Conservation (phyloP, 2,888 invertebrate species). For the Cosmopolites sordidus region DNA sequence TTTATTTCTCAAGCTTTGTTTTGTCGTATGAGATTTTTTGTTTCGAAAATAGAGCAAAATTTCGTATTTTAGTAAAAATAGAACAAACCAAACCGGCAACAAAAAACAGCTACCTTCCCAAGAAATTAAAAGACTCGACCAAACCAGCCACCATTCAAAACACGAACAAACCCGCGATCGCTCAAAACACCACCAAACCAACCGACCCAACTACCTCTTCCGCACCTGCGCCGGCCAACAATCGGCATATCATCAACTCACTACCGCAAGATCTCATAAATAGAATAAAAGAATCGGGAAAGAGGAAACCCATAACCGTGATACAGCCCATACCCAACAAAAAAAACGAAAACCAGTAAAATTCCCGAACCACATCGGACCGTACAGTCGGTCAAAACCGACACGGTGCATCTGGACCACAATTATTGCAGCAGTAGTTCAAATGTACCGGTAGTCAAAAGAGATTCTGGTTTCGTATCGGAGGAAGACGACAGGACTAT, state of each 20-base stretch:
- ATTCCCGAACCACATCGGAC: not conserved
- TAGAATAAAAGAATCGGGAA: slow-evolving; percentile 52
- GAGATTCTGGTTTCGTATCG: slow-evolving; percentile 42
- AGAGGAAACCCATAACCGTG: slow-evolving; percentile 51
- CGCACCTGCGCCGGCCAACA: slow-evolving; percentile 6
- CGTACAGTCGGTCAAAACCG: not conserved
- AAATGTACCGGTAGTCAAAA: slow-evolving; percentile 27
- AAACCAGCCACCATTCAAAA: too few relatives aligned
- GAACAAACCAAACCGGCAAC: too few relatives aligned
- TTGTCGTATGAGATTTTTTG: too few relatives aligned
- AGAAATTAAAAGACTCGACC: too few relatives aligned
- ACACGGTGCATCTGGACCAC: slow-evolving; percentile 53
- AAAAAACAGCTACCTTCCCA: too few relatives aligned
- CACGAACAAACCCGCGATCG: too few relatives aligned
- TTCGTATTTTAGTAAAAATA: too few relatives aligned
- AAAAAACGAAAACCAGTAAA: slow-evolving; percentile 7
- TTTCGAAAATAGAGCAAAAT: too few relatives aligned
- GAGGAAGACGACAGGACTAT: slow-evolving; percentile 41
- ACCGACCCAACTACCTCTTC: slow-evolving; percentile 11
- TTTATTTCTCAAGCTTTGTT: too few relatives aligned
- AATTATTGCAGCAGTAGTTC: slow-evolving; percentile 51
- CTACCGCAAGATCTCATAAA: slow-evolving; percentile 54
- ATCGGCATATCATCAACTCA: slow-evolving; percentile 43
- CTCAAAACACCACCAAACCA: not conserved
- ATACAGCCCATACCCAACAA: slow-evolving; percentile 43